phyloP scores from a whole-genome alignment of 2,888 invertebrate genomes.

The Macrosoma leucophasiata region DNA sequence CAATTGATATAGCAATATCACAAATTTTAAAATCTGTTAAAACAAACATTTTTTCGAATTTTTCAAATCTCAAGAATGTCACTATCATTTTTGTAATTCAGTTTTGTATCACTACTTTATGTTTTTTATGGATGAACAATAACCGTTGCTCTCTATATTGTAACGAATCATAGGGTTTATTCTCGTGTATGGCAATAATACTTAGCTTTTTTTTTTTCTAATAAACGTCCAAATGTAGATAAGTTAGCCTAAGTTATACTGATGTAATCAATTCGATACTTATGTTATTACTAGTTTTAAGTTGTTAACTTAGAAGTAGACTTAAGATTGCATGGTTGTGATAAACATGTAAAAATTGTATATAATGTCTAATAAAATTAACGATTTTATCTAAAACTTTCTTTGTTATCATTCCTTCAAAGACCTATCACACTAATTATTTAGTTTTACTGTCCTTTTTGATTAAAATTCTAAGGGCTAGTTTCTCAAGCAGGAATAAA shows the following conservation, averaged over 20 bases:
- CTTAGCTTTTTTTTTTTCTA: background rate
- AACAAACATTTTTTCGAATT: slow-evolving; percentile 2
- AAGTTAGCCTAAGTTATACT: background rate
- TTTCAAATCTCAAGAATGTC: slow-evolving; percentile 2
- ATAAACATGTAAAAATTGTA: too few relatives aligned
- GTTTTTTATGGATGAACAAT: background rate
- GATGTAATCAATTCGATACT: background rate
- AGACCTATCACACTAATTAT: too few relatives aligned
- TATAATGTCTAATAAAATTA: too few relatives aligned
- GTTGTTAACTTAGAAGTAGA: too few relatives aligned
- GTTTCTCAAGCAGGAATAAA: too few relatives aligned
- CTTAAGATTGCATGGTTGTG: too few relatives aligned
- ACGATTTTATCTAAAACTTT: background rate
- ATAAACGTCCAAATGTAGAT: too few relatives aligned
- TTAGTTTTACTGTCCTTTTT: too few relatives aligned
- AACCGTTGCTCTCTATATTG: background rate
- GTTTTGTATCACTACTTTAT: background rate
- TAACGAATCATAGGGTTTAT: background rate
- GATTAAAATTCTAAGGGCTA: too few relatives aligned
- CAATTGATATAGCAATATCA: slow-evolving; percentile 6
- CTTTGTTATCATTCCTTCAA: background rate
- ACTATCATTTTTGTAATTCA: slow-evolving; percentile 6
- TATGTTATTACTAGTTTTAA: background rate
- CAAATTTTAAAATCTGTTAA: slow-evolving; percentile 2
- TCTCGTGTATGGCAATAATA: background rate